A percentile compares a stretch with the other conserved stretches of the same genome.
These are phyloP conservation scores for Drosophila ananassae DNA, from an alignment of 1,140 invertebrate species.

Conservation along the genomic window DNA sequence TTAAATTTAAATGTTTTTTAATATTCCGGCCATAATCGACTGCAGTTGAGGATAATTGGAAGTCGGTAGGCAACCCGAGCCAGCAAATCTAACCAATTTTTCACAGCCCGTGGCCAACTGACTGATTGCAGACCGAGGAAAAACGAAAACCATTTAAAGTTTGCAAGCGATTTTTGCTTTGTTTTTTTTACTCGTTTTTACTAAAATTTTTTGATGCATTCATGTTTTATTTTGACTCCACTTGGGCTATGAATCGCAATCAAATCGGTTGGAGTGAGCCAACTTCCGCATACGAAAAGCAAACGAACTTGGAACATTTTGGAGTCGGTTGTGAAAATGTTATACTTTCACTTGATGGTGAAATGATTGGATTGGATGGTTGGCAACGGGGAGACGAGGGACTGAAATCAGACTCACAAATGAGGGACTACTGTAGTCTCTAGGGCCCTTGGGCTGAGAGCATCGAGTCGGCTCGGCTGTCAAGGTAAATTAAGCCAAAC, in stretches of 20 bases:
- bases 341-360: constrained; percentile 60
- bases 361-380: constrained; percentile 8
- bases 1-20: constrained; percentile 17
- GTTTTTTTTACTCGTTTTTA: neutral
- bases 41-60: constrained; percentile 34
- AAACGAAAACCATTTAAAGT: constrained; percentile 15
- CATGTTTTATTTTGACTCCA: constrained; percentile 21
- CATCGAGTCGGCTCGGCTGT: constrained; percentile 42
- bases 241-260: constrained; percentile 39
- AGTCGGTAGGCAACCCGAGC: constrained; percentile 5
- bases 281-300: constrained; percentile 54
- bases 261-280: constrained; percentile 18
- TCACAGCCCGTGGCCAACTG: constrained; percentile 30
- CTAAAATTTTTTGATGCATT: constrained; percentile 35
- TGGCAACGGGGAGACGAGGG: neutral
- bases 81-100: constrained; percentile 34
- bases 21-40: constrained; percentile 14
- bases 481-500: constrained; percentile 77
- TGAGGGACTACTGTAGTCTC: constrained; percentile 51
- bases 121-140: constrained; percentile 8
- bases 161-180: constrained; percentile 11
- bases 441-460: constrained; percentile 48
- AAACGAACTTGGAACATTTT: constrained; percentile 65
- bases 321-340: constrained; percentile 4
- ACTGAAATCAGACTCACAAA: constrained; percentile 60